Conservation (phyloP, 2,888 invertebrate genomes). For the Lithophane leautieri region DNA sequence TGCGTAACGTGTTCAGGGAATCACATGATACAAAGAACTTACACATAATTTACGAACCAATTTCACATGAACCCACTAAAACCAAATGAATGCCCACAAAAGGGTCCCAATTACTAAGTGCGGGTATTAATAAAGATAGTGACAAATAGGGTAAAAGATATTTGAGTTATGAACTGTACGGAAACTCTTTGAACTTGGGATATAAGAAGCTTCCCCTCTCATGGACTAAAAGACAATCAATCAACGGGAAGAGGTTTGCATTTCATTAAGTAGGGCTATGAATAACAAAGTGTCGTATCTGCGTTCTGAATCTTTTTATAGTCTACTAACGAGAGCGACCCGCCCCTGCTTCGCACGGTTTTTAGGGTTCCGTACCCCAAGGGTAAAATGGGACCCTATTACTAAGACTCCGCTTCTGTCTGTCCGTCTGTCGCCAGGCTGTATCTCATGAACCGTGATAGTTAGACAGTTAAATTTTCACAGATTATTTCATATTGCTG, state of each 20-base stretch:
- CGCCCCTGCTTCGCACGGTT: too few species aligned
- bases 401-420: too few species aligned
- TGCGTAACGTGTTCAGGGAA: not conserved
- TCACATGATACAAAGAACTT: not conserved
- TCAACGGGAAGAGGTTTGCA: constrained; percentile 56
- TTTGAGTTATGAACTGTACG: constrained; percentile 53
- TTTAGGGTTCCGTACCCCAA: too few species aligned
- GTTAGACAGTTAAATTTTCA: too few species aligned
- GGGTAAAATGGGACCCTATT: too few species aligned
- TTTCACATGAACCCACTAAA: constrained; percentile 27
- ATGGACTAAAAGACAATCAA: constrained; percentile 52
- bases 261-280: constrained; percentile 57
- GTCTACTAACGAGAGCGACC: constrained; percentile 34
- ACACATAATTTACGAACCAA: constrained; percentile 7
- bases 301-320: constrained; percentile 41
- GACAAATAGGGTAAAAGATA: constrained; percentile 56
- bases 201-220: constrained; percentile 48
- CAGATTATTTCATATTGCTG: too few species aligned
- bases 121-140: constrained; percentile 33
- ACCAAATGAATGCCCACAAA: constrained; percentile 38
- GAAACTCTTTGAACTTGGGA: constrained; percentile 57
- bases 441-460: too few species aligned
- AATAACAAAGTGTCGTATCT: constrained; percentile 50
- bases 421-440: too few species aligned
- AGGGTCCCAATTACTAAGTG: constrained; percentile 47